Percentiles rank a stretch among this genome's conserved stretches.
Evolutionary conservation across 1,140 invertebrate species (phyloP).

Genomic region (Meteorus sp.): DNA sequence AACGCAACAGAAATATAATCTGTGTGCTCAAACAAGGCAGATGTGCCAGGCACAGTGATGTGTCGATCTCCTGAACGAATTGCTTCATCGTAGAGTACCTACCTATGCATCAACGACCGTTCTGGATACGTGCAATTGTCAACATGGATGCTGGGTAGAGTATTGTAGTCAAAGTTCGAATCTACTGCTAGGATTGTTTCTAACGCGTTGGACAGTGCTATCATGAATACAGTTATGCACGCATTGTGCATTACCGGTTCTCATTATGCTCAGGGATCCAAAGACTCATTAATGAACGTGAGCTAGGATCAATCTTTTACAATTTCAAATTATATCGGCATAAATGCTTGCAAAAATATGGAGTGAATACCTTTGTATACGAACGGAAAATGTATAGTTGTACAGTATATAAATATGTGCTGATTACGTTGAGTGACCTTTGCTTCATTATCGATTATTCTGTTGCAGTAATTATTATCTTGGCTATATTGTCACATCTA

Average conservation of each 20-base stretch:
- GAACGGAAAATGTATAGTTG: not conserved
- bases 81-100: too few species aligned
- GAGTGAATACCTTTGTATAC: not conserved
- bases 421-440: not conserved
- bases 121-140: too few species aligned
- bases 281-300: constrained; percentile 18
- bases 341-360: not conserved
- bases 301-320: constrained; percentile 11
- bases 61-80: too few species aligned
- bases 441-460: not conserved
- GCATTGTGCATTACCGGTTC: constrained; percentile 2
- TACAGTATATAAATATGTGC: not conserved
- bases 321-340: too few species aligned
- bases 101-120: too few species aligned
- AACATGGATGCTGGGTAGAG: too few species aligned
- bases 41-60: too few species aligned
- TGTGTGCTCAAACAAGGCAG: too few species aligned
- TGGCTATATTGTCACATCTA: not conserved
- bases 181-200: constrained; percentile 1
- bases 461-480: not conserved
- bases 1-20: too few species aligned
- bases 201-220: not conserved
- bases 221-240: not conserved
- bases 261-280: constrained; percentile 13
- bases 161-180: too few species aligned